Percentiles rank a stretch among this genome's conserved stretches.
Evolutionary conservation across 2,888 invertebrate genomes (phyloP).

Genomic region (Apodemia mormo): DNA sequence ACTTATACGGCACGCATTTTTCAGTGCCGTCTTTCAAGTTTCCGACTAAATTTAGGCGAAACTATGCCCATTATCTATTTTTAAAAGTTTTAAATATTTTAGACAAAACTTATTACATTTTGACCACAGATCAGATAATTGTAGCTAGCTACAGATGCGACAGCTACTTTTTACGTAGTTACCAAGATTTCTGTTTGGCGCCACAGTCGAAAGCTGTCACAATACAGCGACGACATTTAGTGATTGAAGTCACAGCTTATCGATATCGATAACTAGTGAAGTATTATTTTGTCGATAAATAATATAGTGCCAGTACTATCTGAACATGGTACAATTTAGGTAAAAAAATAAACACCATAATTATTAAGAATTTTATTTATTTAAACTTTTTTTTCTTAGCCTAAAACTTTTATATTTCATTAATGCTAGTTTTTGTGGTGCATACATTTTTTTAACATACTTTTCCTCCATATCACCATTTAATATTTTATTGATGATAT

Average conservation of each 20-base stretch:
- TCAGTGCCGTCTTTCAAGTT: no score
- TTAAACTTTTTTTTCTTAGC: slow-evolving; percentile 1
- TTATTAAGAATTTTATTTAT: not conserved
- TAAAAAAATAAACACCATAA: not conserved
- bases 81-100: no score
- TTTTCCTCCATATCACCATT: slow-evolving; percentile 27
- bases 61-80: no score
- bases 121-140: no score
- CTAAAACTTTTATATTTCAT: slow-evolving; percentile 11
- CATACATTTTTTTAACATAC: not conserved
- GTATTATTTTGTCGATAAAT: not conserved
- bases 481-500: slow-evolving; percentile 27
- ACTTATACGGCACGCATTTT: no score
- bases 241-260: not conserved
- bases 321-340: not conserved
- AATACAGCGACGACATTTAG: not conserved
- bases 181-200: no score
- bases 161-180: no score
- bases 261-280: not conserved
- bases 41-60: no score
- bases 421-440: not conserved
- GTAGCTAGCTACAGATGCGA: no score
- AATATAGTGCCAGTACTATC: not conserved
- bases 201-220: not conserved
- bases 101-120: no score